A percentile compares a stretch with the other conserved stretches of the same genome.
These are phyloP conservation scores for Linyphia triangularis DNA, from an alignment of 2,888 invertebrate species.

Conservation along the genomic window DNA sequence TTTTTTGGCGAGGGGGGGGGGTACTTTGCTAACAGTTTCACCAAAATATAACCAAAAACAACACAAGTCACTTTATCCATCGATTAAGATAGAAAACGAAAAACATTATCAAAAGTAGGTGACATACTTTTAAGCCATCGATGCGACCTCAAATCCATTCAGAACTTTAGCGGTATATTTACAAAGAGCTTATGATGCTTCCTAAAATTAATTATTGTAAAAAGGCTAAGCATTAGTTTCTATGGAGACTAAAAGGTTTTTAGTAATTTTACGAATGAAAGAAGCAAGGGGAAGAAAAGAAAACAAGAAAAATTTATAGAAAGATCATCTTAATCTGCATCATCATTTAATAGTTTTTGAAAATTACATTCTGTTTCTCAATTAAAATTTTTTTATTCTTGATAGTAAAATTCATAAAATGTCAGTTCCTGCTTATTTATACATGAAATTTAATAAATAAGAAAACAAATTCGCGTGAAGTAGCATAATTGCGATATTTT, in stretches of 20 bases:
- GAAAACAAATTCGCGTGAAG: too few relatives aligned
- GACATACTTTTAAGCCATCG: constrained; percentile 51
- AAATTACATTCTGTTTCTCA: too few relatives aligned
- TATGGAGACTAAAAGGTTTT: constrained; percentile 12
- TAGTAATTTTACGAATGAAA: background rate
- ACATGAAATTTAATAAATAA: too few relatives aligned
- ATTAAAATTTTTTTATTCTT: too few relatives aligned
- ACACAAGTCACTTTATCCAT: background rate
- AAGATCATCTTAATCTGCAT: background rate
- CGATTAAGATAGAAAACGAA: background rate
- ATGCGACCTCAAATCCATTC: constrained; percentile 49
- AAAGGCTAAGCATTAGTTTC: constrained; percentile 5
- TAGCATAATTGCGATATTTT: too few relatives aligned
- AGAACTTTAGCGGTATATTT: constrained; percentile 12
- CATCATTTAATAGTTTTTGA: background rate
- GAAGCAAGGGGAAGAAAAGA: background rate
- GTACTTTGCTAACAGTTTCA: too few relatives aligned
- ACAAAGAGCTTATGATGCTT: background rate
- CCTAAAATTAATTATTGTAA: background rate
- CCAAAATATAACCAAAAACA: too few relatives aligned
- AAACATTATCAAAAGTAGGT: constrained; percentile 11
- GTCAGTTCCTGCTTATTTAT: too few relatives aligned
- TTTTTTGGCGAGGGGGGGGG: too few relatives aligned
- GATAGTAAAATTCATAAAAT: too few relatives aligned
- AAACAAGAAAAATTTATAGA: background rate